Conservation (phyloP, 2,888 invertebrate species). For the Scelioninae gen. 1 region DNA sequence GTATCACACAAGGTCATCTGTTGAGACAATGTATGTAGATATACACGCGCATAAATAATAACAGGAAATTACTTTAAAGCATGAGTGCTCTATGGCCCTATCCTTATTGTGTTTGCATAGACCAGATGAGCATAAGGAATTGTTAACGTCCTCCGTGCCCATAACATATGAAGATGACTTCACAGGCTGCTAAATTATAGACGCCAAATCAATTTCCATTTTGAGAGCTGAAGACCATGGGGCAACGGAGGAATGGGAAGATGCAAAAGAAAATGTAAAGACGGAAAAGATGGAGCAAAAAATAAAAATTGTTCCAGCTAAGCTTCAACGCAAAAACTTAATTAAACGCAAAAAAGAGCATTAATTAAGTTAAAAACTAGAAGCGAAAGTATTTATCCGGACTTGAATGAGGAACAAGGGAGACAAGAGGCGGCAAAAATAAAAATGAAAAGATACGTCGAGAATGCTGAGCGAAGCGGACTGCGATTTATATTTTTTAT, state of each 20-base stretch:
- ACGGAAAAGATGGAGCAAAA: neutral
- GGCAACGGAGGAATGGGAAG: too few species aligned
- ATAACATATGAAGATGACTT: conserved; percentile 2
- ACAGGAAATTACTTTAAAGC: conserved; percentile 43
- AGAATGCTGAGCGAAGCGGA: conserved; percentile 27
- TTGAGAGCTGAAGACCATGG: too few species aligned
- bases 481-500: conserved; percentile 63
- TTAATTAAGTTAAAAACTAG: conserved; percentile 43
- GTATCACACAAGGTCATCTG: conserved; percentile 19
- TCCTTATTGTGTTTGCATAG: conserved; percentile 42
- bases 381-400: conserved; percentile 44
- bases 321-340: conserved; percentile 20
- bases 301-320: conserved; percentile 24
- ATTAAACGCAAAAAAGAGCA: conserved; percentile 32
- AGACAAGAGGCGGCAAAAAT: neutral
- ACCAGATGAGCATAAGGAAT: conserved; percentile 23
- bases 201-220: too few species aligned
- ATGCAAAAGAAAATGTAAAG: neutral
- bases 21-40: conserved; percentile 9
- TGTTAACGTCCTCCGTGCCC: conserved; percentile 27
- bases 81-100: conserved; percentile 37
- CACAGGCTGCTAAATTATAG: too few species aligned
- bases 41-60: conserved; percentile 29
- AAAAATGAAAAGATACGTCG: conserved; percentile 19
- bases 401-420: conserved; percentile 46